Evolutionary conservation across 2,113 vertebrate genomes (phyloP), one percentile per base, ranked within the genome.

Genomic region (Hystrix brachyura): DNA sequence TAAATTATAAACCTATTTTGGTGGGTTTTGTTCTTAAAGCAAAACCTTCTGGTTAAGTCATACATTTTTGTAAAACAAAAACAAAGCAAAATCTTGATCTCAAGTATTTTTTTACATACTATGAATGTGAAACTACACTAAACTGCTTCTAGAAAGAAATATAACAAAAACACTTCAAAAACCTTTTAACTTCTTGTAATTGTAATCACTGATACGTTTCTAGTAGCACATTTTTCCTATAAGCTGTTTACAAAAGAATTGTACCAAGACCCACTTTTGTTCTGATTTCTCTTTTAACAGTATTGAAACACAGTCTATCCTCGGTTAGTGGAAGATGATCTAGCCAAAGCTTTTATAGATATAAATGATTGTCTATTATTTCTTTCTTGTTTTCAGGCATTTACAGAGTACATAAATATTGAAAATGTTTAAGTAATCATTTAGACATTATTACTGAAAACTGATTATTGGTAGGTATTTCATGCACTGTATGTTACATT

Each of bases 161-260:
- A 98, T 97, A 98, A 98, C 98, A 98, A 98, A 98, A 92, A 98
- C 95, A 34, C 87, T 97, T 98, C 90, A 90, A 96, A 98, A 98
- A 98, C 90, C 98, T 96, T 98, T 98, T 98, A 98, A 98, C 97
- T 97, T 98, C 98, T 98, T 94, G 98, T 98, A 98, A 98, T 98
- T 98, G 95, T 98, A 98, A 98, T 98, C 98, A 97, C 97, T 97
- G 96, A 98, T 98, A 97, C 32, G 74, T 98, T 98, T 98, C 96
- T 96, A 97, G 97, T 94, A 98, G 97, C 91, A 96, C 92, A 94
- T 97, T 98, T 98, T 98, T 97, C 97, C 97, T 98, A 96, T 97
- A 98, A 98, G 98, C 97, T 98, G 97, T 98, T 99, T 98, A 98
- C 97, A 98, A 97, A 97, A 90, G 95, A 98, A 98, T 98, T 98